Percentiles rank a stretch among this genome's conserved stretches.
phyloP scores from a whole-genome alignment of 2,888 invertebrate genomes.

The Plebejus anna region DNA sequence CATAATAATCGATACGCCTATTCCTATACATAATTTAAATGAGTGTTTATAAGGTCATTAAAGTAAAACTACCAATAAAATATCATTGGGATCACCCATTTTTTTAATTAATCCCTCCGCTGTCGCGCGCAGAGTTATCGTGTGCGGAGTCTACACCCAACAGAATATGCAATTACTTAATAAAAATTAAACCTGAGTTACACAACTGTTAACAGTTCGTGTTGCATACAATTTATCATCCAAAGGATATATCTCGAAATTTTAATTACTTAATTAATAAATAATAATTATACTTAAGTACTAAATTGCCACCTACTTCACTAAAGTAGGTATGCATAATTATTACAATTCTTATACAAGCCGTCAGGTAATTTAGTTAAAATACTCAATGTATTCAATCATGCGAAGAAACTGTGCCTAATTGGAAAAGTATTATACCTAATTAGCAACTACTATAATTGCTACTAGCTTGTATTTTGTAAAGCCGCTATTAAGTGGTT shows the following conservation, averaged over 20 bases:
- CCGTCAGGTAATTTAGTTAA: slow-evolving; percentile 3
- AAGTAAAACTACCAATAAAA: no score
- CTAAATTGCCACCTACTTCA: not conserved
- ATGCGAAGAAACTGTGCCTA: slow-evolving; percentile 6
- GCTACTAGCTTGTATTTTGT: not conserved
- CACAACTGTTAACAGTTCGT: slow-evolving; percentile 17
- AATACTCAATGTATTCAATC: not conserved
- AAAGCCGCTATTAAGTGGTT: not conserved
- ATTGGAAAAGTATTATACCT: not conserved
- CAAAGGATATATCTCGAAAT: slow-evolving; percentile 15
- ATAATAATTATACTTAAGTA: not conserved
- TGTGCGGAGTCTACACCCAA: not conserved
- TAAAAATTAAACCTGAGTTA: not conserved
- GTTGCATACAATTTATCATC: slow-evolving; percentile 12
- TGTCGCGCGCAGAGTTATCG: no score
- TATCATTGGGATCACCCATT: no score
- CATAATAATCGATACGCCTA: no score
- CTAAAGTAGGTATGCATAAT: not conserved
- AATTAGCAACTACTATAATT: not conserved
- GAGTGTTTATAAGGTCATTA: no score
- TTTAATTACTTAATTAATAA: not conserved
- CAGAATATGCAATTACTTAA: not conserved
- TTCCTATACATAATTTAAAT: no score
- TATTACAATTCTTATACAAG: not conserved
- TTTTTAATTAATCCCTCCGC: no score